Conservation (phyloP, 2,888 invertebrate species). For the Caenorhabditis zanzibari region DNA sequence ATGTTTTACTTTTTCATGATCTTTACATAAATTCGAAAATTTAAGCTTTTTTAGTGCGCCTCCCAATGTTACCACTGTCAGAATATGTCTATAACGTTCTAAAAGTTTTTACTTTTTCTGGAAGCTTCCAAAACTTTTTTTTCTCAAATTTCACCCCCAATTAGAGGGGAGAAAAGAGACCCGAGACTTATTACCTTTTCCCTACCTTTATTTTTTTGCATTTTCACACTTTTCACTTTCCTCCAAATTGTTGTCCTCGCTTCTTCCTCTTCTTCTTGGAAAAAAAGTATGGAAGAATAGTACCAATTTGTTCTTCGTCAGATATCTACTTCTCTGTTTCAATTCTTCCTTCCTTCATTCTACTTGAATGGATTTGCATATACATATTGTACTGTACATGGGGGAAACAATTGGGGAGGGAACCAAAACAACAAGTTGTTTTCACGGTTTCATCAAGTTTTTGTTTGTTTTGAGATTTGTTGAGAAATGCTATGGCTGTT, state of each 20-base stretch:
- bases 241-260: conserved; percentile 7
- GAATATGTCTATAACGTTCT: no score
- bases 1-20: no score
- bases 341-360: conserved; percentile 15
- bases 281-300: conserved; percentile 12
- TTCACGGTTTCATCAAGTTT: neutral
- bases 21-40: no score
- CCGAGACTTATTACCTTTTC: conserved; percentile 21
- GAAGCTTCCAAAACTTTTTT: neutral
- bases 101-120: no score
- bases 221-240: conserved; percentile 49
- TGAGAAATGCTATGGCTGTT: no score
- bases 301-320: conserved; percentile 47
- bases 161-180: neutral
- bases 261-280: neutral
- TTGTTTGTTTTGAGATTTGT: neutral
- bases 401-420: neutral
- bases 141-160: conserved; percentile 3
- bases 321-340: neutral
- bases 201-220: neutral
- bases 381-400: neutral
- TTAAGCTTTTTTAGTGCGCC: no score
- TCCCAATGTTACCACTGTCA: no score
- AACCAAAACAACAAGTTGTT: neutral
- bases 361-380: conserved; percentile 33